Evolutionary conservation across 2,113 vertebrate genomes (phyloP), one percentile per base, ranked within the genome.

Genomic region (Elgaria multicarinata): DNA sequence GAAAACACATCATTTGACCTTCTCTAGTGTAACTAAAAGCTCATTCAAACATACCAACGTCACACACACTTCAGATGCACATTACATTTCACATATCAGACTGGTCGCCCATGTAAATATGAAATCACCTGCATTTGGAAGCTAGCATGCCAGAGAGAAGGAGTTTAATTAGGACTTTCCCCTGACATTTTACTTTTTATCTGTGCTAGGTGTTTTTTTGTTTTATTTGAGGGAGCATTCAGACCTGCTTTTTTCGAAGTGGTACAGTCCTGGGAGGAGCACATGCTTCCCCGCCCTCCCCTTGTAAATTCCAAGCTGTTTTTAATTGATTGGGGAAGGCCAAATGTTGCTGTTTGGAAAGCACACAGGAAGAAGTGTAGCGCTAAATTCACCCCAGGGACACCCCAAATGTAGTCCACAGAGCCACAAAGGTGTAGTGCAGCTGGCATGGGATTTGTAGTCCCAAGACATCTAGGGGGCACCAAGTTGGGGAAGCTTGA

Each of bases 31-130:
- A 82, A 82, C 62, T 82, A 64, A 82, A 64, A 16, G 20, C 53
- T 6, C 0, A 0, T 1, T 44, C 62, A 22, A n/a, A 89, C 83
- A 78, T 78, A 16, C 39, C 46, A 76, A n/a, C n/a, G n/a, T n/a
- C n/a, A n/a, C n/a, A n/a, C n/a, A n/a, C n/a, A 42, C 66, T 83
- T 83, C 31, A 83, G 39, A 83, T 42, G 36, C 31, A 67, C 42
- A 12, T 33, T 66, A n/a, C 20, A 18, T 53, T 53, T n/a, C 33
- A 50, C 14, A 53, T 79, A 6, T n/a, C 55, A 33, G 77, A 79
- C 50, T 55, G 50, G 31, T 50, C 50, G 16, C 50, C n/a, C 53
- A 55, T 9, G 7, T 55, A 62, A 62, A 62, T 62, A 62, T 12
- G 10, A 62, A 62, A 20, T 62, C 58, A 53, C 31, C 50, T 55